phyloP scores from a whole-genome alignment of 1,140 invertebrate species.

The Paraescarpia echinospica region DNA sequence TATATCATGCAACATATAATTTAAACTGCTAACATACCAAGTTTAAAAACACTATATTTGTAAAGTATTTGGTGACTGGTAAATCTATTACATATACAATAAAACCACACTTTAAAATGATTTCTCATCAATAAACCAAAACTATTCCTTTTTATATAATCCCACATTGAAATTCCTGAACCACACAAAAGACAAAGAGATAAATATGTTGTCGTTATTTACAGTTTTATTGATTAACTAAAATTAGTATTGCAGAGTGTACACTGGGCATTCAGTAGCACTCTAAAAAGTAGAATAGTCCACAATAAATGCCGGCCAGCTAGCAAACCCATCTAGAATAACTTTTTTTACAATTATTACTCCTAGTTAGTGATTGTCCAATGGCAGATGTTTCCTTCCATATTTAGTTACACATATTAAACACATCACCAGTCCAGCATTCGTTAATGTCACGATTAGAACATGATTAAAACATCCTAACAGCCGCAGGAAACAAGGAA shows the following conservation, averaged over 20 bases:
- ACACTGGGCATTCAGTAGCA: background rate
- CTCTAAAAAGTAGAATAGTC: background rate
- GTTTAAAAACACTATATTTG: background rate
- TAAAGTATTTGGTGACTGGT: background rate
- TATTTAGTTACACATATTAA: background rate
- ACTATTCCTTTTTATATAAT: background rate
- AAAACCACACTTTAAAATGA: background rate
- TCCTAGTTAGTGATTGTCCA: slow-evolving; percentile 1
- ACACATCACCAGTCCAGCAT: background rate
- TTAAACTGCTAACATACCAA: background rate
- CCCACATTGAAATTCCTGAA: background rate
- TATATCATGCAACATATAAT: background rate
- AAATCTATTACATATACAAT: background rate
- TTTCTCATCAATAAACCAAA: background rate
- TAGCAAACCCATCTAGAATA: background rate
- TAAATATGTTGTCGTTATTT: background rate
- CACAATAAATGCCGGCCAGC: background rate
- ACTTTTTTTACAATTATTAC: background rate
- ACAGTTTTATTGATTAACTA: slow-evolving; percentile 6
- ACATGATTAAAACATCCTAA: background rate
- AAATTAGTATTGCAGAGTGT: slow-evolving; percentile 1
- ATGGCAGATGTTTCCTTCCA: background rate
- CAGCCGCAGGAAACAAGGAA: background rate
- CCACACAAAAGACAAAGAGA: background rate
- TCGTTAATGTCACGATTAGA: background rate